A percentile compares a stretch with the other conserved stretches of the same genome.
Evolutionary conservation across 2,888 invertebrate species (phyloP).

Genomic region (Mesopsocus fuscifrons): DNA sequence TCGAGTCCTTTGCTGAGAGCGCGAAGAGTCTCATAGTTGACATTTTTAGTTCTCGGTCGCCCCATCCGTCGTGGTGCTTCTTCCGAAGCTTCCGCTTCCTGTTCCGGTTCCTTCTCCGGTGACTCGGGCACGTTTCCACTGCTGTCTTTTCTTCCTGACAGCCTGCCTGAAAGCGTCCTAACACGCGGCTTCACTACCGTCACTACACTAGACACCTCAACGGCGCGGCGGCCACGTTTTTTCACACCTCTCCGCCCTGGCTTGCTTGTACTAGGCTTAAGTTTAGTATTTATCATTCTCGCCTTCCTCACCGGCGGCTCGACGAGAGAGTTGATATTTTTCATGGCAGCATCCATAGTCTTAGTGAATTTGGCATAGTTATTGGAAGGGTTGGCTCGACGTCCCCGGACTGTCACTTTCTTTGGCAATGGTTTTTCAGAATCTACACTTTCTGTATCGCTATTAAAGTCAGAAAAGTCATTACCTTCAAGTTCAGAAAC

Average conservation of each 20-base stretch:
- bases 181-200: neutral
- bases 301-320: slow-evolving; percentile 14
- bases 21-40: slow-evolving; percentile 27
- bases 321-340: slow-evolving; percentile 25
- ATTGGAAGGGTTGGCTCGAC: slow-evolving; percentile 21
- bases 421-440: slow-evolving; percentile 23
- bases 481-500: too few species aligned
- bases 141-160: slow-evolving; percentile 5
- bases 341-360: slow-evolving; percentile 28
- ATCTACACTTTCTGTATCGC: slow-evolving; percentile 19
- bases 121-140: neutral
- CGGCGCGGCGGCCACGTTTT: neutral
- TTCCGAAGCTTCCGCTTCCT: slow-evolving; percentile 23
- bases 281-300: slow-evolving; percentile 13
- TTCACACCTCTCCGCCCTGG: neutral
- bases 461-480: slow-evolving; percentile 24
- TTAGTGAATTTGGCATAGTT: slow-evolving; percentile 28
- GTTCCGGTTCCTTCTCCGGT: slow-evolving; percentile 28
- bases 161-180: neutral
- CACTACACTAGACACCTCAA: neutral
- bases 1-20: slow-evolving; percentile 25
- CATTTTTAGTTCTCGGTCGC: slow-evolving; percentile 42
- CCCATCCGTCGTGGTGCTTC: slow-evolving; percentile 21
- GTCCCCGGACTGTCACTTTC: neutral
- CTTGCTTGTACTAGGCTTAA: slow-evolving; percentile 11